Evolutionary conservation across 2,797 vertebrate genomes (phyloP).

Genomic region (Crenuchus spilurus): DNA sequence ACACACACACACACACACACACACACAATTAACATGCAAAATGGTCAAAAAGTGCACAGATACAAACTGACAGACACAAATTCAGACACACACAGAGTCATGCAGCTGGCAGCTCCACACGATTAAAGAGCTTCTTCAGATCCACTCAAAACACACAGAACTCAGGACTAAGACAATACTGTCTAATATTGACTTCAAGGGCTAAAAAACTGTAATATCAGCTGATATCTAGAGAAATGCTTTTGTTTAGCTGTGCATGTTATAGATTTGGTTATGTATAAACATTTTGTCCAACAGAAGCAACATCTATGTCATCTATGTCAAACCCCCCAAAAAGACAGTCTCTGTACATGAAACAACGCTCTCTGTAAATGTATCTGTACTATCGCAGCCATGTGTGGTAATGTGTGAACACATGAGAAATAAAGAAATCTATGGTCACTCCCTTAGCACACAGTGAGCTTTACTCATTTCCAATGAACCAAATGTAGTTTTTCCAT

Average conservation of each 20-base stretch:
- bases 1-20: constrained; percentile 37
- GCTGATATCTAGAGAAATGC: too few relatives aligned
- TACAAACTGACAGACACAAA: neutral
- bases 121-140: neutral
- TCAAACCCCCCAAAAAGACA: too few relatives aligned
- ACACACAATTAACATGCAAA: constrained; percentile 2
- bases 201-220: too few relatives aligned
- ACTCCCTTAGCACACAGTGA: neutral
- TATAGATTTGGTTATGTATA: too few relatives aligned
- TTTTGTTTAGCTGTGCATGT: too few relatives aligned
- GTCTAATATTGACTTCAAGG: too few relatives aligned
- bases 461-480: neutral
- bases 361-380: too few relatives aligned
- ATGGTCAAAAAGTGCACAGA: constrained; percentile 1
- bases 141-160: neutral
- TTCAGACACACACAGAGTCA: neutral
- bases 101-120: neutral
- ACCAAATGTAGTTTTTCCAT: constrained; percentile 14
- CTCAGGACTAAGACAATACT: too few relatives aligned
- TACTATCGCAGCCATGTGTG: too few relatives aligned
- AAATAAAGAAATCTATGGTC: neutral
- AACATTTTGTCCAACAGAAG: too few relatives aligned
- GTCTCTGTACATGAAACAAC: too few relatives aligned
- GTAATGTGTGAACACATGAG: neutral
- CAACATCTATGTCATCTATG: too few relatives aligned